Evolutionary conservation across 2,113 vertebrate genomes (phyloP), one percentile per base, ranked within the genome.

Genomic region (Machaerirhynchus nigripectus): DNA sequence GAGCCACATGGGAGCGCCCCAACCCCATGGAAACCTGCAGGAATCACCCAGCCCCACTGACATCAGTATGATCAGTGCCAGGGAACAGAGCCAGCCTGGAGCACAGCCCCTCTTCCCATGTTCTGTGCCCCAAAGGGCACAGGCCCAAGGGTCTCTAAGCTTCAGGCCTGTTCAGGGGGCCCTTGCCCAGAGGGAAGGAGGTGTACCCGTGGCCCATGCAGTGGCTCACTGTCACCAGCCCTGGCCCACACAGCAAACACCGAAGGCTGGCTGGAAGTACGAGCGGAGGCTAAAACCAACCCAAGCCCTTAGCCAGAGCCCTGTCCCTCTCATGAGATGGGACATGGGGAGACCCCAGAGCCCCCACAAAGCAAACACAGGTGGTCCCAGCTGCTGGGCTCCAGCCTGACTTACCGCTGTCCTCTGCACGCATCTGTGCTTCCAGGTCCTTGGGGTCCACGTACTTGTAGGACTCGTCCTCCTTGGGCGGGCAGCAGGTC

Each of bases 401-500:
- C 8, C 7, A 9, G 16, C 7, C 11, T 1, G 1, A 69, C 76
- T 98, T 92, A 98, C 98, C 98, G 18, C 90, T 76, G 15, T 98
- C 97, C 92, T 99, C 99, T 0, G 97, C 97, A 2, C 87, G 95
- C 97, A 99, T 99, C 97, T 99, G 98, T 2, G 98, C 98, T 93
- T 98, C 98, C 96, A 98, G 94, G 95, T 98, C 99, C 61, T 98
- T 98, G 0, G 98, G 98, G 92, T 98, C 98, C 6, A 98, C 98
- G 0, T 98, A 98, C 95, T 99, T 98, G 95, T 98, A 98, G 95
- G 96, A 96, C 37, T 97, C 96, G 0, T 99, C 98, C 2, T 99
- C 99, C 23, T 98, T 96, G 0, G 98, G 98, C 0, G 98, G 98
- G 87, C 97, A 98, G 75, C 99, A 99, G 1, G 95, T 96, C 49